A percentile compares a stretch with the other conserved stretches of the same genome.
Evolutionary conservation across 2,113 vertebrate genomes (phyloP).

Genomic region (Chrysemys picta): DNA sequence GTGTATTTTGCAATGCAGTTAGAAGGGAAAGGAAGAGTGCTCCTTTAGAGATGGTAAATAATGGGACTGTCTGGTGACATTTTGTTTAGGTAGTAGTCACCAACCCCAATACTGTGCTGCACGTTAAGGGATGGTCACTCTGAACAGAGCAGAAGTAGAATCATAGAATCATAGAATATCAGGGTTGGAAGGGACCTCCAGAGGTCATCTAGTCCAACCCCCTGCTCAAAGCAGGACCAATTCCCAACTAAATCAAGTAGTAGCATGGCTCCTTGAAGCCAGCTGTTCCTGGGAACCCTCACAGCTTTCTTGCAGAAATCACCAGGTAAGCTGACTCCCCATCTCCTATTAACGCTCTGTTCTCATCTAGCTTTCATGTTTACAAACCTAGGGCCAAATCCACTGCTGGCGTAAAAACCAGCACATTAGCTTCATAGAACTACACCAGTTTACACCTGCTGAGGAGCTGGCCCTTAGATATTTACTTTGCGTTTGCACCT

Average conservation of each 20-base stretch:
- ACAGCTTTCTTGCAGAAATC: neutral
- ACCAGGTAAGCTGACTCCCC: neutral
- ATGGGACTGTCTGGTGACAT: neutral
- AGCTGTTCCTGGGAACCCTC: neutral
- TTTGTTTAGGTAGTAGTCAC: neutral
- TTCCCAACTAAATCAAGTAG: neutral
- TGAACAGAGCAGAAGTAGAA: neutral
- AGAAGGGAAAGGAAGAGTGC: neutral
- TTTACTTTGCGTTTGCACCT: conserved; percentile 41
- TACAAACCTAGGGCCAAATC: conserved; percentile 1
- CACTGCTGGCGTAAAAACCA: neutral
- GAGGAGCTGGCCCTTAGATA: conserved; percentile 8
- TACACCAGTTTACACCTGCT: conserved; percentile 1
- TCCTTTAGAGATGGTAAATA: neutral
- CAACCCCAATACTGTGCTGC: neutral
- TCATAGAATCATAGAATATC: too few relatives aligned
- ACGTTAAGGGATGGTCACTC: neutral
- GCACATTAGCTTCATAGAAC: neutral
- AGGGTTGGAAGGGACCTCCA: too few relatives aligned
- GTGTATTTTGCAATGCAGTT: neutral
- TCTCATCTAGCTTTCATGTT: conserved; percentile 31
- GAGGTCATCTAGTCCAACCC: too few relatives aligned
- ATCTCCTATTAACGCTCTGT: conserved; percentile 28
- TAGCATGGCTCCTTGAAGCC: neutral
- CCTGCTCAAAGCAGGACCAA: too few relatives aligned